Evolutionary conservation across 2,797 vertebrate species (phyloP), one percentile per base, ranked within the genome.

Genomic region (Gila robusta): DNA sequence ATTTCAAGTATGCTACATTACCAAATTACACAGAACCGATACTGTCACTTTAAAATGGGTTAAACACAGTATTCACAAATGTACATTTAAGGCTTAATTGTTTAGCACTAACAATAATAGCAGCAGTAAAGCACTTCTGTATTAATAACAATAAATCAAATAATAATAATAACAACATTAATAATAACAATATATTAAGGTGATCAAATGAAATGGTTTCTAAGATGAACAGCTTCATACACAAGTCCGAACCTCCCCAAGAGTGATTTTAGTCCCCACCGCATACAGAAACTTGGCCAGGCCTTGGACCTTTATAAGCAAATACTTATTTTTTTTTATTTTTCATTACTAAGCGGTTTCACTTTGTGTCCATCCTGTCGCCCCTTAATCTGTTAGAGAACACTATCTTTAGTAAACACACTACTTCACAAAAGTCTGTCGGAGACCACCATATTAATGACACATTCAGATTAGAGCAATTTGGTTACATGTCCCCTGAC

Each of bases 121-220:
- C 96, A 96, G 96, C 95, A 96, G 94, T 95, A 93, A 95, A 96
- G 95, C 95, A 96, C 95, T 96, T 96, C 94, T 94, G 94, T 96
- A 94, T 95, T 92, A 93, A 88, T 90, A 89, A 90, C 79, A 91
- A 90, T 66, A 85, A 89, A 88, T 84, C 54, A 81, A 81, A 16
- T 81, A 84, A n/a, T 59, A 54, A 88, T 70, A 41, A 87, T 56
- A 88, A 87, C 62, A 88, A 94, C 91, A 91, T 93, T 92, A 90
- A 93, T 90, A 94, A 94, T 87, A 94, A 94, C 92, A 94, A 94
- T 94, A 90, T 94, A 94, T 89, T 91, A 92, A 95, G 93, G 92
- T 89, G 93, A 94, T 94, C 91, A 89, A 52, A 94, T 88, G 85
- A 93, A 89, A 81, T 85, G 88, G 85, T 89, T 89, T 89, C 88